These are phyloP conservation scores for Gonioctena quinquepunctata DNA, from an alignment of 1,140 invertebrate genomes.

Conservation along the genomic window DNA sequence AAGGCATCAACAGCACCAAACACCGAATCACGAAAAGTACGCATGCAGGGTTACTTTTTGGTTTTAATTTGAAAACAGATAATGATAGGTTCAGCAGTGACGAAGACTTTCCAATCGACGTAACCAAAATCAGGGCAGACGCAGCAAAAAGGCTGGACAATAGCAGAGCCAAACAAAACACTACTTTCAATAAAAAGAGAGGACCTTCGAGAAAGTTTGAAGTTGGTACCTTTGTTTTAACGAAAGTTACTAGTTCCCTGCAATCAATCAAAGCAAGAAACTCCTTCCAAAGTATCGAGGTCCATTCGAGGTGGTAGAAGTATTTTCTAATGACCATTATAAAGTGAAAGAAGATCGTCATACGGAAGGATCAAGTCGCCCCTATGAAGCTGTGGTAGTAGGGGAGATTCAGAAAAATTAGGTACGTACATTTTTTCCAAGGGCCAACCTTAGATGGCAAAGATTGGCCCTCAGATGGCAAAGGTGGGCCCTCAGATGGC, in stretches of 20 bases:
- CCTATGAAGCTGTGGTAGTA: neutral
- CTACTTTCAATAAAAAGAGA: neutral
- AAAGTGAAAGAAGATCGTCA: neutral
- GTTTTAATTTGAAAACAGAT: neutral
- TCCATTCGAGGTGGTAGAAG: neutral
- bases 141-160: neutral
- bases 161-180: neutral
- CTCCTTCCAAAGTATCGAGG: neutral
- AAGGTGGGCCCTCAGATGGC: no score
- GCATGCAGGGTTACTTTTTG: neutral
- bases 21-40: neutral
- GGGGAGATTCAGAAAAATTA: no score
- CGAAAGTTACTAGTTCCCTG: neutral
- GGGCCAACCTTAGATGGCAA: no score
- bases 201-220: neutral
- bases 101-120: neutral
- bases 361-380: neutral
- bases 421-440: no score
- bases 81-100: neutral
- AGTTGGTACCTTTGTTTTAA: neutral
- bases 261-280: neutral
- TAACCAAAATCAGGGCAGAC: neutral
- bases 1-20: neutral
- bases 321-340: neutral
- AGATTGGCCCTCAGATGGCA: no score